Evolutionary conservation across 2,888 invertebrate genomes (phyloP).

Genomic region (Dinocampus coccinellae): DNA sequence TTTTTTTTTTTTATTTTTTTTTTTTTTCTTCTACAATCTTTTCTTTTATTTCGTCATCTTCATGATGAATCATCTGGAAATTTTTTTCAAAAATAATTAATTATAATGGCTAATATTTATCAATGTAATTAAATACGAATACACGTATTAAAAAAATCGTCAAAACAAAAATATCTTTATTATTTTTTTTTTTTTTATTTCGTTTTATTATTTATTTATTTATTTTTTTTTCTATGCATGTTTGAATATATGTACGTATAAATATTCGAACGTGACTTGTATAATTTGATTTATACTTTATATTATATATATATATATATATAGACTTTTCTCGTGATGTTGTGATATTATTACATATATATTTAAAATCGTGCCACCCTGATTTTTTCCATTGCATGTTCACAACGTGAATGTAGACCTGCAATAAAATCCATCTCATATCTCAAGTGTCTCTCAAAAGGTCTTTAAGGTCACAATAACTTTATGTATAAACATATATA

Average conservation of each 20-base stretch:
- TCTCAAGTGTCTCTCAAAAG: conserved; percentile 4
- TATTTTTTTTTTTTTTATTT: too few species aligned
- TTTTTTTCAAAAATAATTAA: too few species aligned
- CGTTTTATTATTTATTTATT: too few species aligned
- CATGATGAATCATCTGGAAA: too few species aligned
- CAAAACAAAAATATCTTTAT: too few species aligned
- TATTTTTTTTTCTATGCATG: too few species aligned
- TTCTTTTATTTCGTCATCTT: too few species aligned
- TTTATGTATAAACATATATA: conserved; percentile 17
- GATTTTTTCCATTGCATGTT: conserved; percentile 45
- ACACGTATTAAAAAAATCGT: too few species aligned
- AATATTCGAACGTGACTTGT: conserved; percentile 19
- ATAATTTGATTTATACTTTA: conserved; percentile 7
- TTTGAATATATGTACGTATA: not conserved
- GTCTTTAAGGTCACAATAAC: conserved; percentile 22
- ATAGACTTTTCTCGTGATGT: conserved; percentile 12
- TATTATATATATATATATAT: not conserved
- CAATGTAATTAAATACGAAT: too few species aligned
- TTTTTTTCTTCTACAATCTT: too few species aligned
- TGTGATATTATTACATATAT: conserved; percentile 4
- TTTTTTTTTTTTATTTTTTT: too few species aligned
- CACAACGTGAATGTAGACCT: conserved; percentile 38
- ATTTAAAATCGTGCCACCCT: conserved; percentile 26
- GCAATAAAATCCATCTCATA: conserved; percentile 42
- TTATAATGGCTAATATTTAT: too few species aligned